Evolutionary conservation across 2,113 vertebrate genomes (phyloP).

Genomic region (Pygoscelis antarcticus): DNA sequence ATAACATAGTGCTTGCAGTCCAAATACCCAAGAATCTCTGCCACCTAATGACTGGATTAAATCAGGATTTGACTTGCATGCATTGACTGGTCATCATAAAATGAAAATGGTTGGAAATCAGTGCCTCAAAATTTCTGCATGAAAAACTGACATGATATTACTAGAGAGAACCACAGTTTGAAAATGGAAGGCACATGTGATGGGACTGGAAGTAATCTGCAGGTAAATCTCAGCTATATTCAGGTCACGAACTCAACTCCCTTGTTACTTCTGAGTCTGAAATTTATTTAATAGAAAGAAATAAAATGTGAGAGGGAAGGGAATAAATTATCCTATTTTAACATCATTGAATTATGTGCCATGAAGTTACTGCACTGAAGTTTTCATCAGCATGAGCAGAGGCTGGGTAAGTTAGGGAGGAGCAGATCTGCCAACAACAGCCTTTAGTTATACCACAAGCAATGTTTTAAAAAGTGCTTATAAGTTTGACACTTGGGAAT

Average conservation of each 20-base stretch:
- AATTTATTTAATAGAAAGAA: conserved; percentile 48
- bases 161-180: background rate
- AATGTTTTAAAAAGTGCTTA: background rate
- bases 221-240: conserved; percentile 34
- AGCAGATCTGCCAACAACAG: background rate
- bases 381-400: background rate
- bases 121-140: background rate
- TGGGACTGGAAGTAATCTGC: background rate
- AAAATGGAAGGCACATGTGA: background rate
- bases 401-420: background rate
- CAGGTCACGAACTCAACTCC: background rate
- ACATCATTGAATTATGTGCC: background rate
- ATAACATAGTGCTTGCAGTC: background rate
- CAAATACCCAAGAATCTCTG: background rate
- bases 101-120: background rate
- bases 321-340: conserved; percentile 18
- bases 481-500: background rate
- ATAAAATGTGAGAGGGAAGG: conserved; percentile 5
- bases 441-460: background rate
- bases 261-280: background rate
- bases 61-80: background rate
- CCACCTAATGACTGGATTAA: background rate
- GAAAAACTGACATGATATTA: background rate
- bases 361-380: background rate
- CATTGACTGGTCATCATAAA: background rate